These are phyloP conservation scores for Dipus sagitta DNA, from an alignment of 2,797 vertebrate species.

Conservation along the genomic window DNA sequence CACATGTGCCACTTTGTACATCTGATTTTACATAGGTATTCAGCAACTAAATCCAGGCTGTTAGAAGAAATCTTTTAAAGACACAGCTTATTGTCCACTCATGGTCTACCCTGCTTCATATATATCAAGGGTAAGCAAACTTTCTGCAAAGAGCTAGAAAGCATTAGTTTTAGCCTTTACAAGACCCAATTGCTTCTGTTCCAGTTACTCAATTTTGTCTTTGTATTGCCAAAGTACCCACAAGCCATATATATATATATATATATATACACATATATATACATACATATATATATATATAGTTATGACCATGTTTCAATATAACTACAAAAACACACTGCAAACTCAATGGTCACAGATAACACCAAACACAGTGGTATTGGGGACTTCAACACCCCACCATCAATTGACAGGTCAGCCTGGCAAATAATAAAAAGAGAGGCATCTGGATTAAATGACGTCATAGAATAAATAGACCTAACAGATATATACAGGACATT, in stretches of 20 bases:
- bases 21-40: too few relatives aligned
- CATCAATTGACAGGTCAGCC: too few relatives aligned
- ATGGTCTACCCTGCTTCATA: neutral
- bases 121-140: neutral
- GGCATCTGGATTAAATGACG: too few relatives aligned
- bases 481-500: too few relatives aligned
- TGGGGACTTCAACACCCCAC: too few relatives aligned
- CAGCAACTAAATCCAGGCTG: too few relatives aligned
- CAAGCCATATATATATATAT: neutral
- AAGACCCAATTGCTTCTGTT: neutral
- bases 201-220: constrained; percentile 11
- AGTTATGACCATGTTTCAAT: neutral
- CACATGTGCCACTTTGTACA: too few relatives aligned
- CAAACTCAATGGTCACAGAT: too few relatives aligned
- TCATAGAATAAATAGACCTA: too few relatives aligned
- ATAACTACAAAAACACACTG: constrained; percentile 53
- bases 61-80: neutral
- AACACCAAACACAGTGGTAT: too few relatives aligned
- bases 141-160: constrained; percentile 9
- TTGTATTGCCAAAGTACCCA: constrained; percentile 11
- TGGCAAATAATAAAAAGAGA: too few relatives aligned
- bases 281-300: neutral
- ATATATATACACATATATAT: too few relatives aligned
- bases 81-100: constrained; percentile 4
- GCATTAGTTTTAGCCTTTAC: constrained; percentile 8